Conservation (phyloP, 2,797 vertebrate species). For the Cynopterus sphinx region DNA sequence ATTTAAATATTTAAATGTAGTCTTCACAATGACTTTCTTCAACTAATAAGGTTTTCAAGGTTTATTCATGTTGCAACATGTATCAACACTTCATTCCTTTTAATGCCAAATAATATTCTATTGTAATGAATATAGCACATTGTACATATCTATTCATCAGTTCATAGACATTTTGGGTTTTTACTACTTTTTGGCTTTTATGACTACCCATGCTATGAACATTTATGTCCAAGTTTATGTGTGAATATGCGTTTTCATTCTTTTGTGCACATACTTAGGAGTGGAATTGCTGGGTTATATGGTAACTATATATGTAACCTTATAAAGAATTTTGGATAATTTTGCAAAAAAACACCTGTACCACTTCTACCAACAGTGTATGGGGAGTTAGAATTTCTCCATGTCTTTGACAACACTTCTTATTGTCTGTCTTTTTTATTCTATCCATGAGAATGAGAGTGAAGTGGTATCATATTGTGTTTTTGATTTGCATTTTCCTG, state of each 20-base stretch:
- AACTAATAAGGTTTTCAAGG: neutral
- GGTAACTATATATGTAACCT: neutral
- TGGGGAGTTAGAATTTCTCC: neutral
- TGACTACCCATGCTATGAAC: neutral
- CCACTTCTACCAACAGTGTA: neutral
- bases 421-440: neutral
- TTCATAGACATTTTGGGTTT: neutral
- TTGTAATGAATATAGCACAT: neutral
- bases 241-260: neutral
- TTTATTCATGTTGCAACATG: neutral
- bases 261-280: neutral
- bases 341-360: neutral
- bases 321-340: neutral
- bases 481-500: neutral
- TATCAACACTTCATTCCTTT: neutral
- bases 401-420: neutral
- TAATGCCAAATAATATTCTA: neutral
- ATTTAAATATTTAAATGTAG: too few species aligned
- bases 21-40: neutral
- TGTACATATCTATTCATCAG: neutral
- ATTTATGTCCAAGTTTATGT: neutral
- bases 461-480: neutral
- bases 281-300: neutral
- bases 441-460: neutral
- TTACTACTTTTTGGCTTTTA: neutral